phyloP scores from a whole-genome alignment of 2,797 vertebrate genomes.

The Pipistrellus pipistrellus region DNA sequence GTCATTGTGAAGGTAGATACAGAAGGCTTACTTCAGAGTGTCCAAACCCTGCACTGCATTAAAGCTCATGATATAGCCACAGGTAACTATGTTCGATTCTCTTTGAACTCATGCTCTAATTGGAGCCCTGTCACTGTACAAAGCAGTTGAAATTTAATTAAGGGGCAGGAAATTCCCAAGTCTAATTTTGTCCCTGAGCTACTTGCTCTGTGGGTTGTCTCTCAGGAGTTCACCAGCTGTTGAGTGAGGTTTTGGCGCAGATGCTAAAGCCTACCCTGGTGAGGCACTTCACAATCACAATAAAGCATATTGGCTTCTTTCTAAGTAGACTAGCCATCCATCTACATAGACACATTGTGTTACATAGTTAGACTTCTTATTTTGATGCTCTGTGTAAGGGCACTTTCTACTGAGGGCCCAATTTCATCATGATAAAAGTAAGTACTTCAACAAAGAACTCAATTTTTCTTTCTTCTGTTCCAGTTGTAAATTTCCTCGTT shows the following conservation, averaged over 20 bases:
- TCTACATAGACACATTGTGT: background rate
- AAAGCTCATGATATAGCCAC: background rate
- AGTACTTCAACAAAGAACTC: slow-evolving; percentile 31
- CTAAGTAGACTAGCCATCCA: background rate
- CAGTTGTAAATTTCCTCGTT: slow-evolving; percentile 43
- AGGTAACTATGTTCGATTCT: slow-evolving; percentile 31
- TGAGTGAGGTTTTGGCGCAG: slow-evolving; percentile 1
- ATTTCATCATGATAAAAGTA: slow-evolving; percentile 45
- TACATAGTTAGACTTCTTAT: background rate
- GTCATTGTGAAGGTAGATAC: slow-evolving; percentile 6
- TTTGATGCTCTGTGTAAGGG: background rate
- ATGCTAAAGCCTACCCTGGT: background rate
- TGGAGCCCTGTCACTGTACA: slow-evolving; percentile 52
- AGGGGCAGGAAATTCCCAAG: slow-evolving; percentile 59
- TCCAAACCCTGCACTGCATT: background rate
- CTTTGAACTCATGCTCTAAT: slow-evolving; percentile 55
- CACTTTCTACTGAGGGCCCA: background rate
- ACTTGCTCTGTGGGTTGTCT: background rate
- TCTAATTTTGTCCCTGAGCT: slow-evolving; percentile 60
- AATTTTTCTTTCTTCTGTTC: slow-evolving; percentile 41
- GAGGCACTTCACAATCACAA: background rate
- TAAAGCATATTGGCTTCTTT: background rate
- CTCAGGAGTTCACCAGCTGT: background rate
- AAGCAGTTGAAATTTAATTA: slow-evolving; percentile 66
- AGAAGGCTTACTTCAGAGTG: background rate